phyloP scores from a whole-genome alignment of 2,113 vertebrate species.

The Eclectus roratus region DNA sequence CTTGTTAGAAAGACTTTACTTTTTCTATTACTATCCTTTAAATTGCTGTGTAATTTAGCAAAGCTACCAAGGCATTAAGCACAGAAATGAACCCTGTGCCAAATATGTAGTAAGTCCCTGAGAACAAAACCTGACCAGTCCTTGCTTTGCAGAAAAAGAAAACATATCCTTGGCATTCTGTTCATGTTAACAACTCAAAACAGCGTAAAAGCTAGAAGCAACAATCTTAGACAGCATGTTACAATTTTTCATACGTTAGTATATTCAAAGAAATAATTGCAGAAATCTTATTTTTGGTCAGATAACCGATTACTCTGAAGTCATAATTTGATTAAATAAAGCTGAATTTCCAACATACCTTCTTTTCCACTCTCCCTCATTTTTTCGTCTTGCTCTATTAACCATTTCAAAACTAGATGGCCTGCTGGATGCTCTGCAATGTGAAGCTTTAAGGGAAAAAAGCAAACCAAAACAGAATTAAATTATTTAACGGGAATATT shows the following conservation, averaged over 20 bases:
- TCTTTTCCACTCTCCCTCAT: constrained; percentile 79
- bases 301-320: neutral
- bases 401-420: constrained; percentile 94
- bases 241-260: neutral
- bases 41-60: neutral
- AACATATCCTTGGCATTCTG: neutral
- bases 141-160: neutral
- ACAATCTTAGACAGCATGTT: neutral
- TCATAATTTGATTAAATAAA: neutral
- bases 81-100: neutral
- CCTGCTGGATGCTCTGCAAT: constrained; percentile 93
- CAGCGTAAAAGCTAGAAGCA: neutral
- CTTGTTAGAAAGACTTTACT: neutral
- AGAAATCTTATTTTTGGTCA: neutral
- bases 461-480: neutral
- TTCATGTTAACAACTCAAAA: neutral
- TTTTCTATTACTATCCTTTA: neutral
- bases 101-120: neutral
- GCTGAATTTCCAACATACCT: constrained; percentile 72
- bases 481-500: neutral
- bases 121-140: neutral
- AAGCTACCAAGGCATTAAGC: neutral
- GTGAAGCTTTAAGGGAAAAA: constrained; percentile 81
- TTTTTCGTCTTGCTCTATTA: constrained; percentile 89
- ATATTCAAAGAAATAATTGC: neutral